phyloP scores from a whole-genome alignment of 1,140 invertebrate genomes.

The Vanessa tameamea region DNA sequence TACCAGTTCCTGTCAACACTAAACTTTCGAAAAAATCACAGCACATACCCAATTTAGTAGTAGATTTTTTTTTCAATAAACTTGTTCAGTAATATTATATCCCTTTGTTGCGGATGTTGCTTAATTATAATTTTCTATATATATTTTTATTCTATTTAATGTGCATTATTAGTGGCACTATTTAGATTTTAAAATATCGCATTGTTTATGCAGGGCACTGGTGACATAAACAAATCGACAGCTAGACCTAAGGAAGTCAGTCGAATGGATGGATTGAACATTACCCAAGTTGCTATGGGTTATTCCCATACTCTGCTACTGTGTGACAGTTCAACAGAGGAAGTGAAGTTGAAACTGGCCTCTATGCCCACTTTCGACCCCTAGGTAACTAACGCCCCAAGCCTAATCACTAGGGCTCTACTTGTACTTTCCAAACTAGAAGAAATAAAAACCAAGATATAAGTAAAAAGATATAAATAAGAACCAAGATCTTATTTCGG shows the following conservation, averaged over 20 bases:
- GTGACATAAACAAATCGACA: slow-evolving; percentile 93
- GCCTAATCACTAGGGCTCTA: slow-evolving; percentile 4
- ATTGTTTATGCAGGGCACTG: slow-evolving; percentile 85
- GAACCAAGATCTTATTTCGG: not conserved
- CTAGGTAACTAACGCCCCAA: slow-evolving; percentile 32
- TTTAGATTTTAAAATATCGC: no score
- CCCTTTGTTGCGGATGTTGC: no score
- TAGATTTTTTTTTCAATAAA: no score
- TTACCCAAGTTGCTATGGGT: slow-evolving; percentile 91
- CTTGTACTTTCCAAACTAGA: not conserved
- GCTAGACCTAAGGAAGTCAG: slow-evolving; percentile 94
- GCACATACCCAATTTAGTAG: no score
- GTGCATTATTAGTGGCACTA: no score
- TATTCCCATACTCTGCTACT: slow-evolving; percentile 89
- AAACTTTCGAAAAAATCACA: no score
- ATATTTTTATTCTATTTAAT: no score
- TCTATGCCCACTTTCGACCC: slow-evolving; percentile 75
- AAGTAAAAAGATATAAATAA: no score
- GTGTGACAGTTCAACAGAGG: slow-evolving; percentile 76
- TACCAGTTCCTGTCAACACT: no score
- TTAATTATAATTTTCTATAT: not conserved
- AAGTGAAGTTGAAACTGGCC: slow-evolving; percentile 77
- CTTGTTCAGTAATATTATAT: no score
- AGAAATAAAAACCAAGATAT: not conserved
- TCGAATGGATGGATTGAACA: slow-evolving; percentile 89